Evolutionary conservation across 2,113 vertebrate genomes (phyloP).

Genomic region (Gopherus evgoodei): DNA sequence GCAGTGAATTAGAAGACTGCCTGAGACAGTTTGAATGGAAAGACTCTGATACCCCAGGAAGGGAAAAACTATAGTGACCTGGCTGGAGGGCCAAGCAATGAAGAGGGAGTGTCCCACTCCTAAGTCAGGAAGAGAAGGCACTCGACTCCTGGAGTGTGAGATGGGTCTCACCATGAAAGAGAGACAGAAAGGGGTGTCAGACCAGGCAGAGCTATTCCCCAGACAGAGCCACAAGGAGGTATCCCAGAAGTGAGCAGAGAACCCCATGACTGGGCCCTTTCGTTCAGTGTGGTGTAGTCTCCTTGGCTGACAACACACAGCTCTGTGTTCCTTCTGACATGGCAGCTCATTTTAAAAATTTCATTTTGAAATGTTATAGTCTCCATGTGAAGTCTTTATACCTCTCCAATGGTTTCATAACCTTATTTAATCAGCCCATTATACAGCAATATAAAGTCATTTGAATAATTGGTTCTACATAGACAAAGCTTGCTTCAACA

Average conservation of each 20-base stretch:
- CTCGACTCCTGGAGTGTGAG: no score
- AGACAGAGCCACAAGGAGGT: no score
- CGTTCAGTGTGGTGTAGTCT: neutral
- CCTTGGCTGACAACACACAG: neutral
- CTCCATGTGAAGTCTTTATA: slow-evolving; percentile 36
- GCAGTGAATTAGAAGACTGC: no score
- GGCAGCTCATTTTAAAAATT: neutral
- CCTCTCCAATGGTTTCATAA: slow-evolving; percentile 15
- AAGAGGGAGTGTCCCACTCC: no score
- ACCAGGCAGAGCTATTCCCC: no score
- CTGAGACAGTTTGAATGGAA: neutral
- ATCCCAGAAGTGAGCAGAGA: no score
- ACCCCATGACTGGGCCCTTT: neutral
- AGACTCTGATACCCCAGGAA: neutral
- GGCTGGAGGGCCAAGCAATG: no score
- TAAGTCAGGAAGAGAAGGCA: no score
- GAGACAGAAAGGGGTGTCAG: no score
- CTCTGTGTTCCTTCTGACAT: neutral
- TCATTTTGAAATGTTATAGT: neutral
- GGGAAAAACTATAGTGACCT: no score
- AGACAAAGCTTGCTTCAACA: slow-evolving; percentile 31
- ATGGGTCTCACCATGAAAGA: no score
- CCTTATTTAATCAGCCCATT: slow-evolving; percentile 25
- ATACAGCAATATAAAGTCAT: neutral
- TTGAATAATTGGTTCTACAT: slow-evolving; percentile 10